Percentiles rank a stretch among this genome's conserved stretches.
Conservation (phyloP, 2,888 invertebrate genomes). For the Danaus chrysippus region DNA sequence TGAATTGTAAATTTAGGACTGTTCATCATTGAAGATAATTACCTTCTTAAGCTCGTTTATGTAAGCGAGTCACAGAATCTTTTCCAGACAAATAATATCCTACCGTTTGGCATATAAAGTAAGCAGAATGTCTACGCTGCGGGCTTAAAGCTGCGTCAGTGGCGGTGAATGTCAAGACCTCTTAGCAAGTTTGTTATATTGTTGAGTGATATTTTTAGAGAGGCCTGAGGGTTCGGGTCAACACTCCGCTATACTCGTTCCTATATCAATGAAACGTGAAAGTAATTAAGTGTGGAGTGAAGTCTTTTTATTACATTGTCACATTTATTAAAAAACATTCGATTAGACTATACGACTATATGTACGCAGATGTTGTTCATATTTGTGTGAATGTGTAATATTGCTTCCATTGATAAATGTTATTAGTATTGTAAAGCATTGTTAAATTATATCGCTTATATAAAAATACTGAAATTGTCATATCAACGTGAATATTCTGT, state of each 20-base stretch:
- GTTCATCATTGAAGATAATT: too few relatives aligned
- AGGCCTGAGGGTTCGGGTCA: constrained; percentile 25
- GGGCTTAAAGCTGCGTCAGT: constrained; percentile 13
- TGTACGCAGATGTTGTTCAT: too few relatives aligned
- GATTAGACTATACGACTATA: constrained; percentile 6
- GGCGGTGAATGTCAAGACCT: constrained; percentile 28
- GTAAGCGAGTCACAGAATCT: background rate
- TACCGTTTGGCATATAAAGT: constrained; percentile 4
- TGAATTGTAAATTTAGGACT: too few relatives aligned
- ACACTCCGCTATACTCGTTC: constrained; percentile 20
- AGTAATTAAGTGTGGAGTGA: constrained; percentile 14
- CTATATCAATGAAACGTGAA: constrained; percentile 22
- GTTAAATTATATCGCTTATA: too few relatives aligned
- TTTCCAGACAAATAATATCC: background rate
- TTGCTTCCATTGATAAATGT: too few relatives aligned
- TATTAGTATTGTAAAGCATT: too few relatives aligned
- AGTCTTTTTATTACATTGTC: constrained; percentile 10
- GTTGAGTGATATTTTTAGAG: constrained; percentile 33
- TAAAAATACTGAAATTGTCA: too few relatives aligned
- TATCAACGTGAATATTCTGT: too few relatives aligned
- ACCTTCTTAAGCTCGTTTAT: too few relatives aligned
- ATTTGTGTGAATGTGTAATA: too few relatives aligned
- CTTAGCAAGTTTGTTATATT: constrained; percentile 22
- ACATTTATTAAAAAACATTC: constrained; percentile 5
- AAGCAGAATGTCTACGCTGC: constrained; percentile 3